A percentile compares a stretch with the other conserved stretches of the same genome.
Evolutionary conservation across 1,140 invertebrate species (phyloP).

Genomic region (Drosophila melanica): DNA sequence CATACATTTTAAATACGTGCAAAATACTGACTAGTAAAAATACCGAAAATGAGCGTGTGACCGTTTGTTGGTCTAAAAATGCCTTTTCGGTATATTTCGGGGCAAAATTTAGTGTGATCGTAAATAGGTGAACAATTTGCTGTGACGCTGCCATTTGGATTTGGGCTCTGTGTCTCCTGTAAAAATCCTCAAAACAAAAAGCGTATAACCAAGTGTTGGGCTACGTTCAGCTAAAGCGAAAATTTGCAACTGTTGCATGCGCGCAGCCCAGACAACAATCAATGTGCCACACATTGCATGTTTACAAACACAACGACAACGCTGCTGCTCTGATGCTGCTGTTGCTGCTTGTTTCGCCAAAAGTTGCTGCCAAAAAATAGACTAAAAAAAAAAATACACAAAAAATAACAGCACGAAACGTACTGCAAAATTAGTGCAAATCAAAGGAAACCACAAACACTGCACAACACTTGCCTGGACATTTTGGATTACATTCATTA

Average conservation of each 20-base stretch:
- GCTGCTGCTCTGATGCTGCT: constrained; percentile 15
- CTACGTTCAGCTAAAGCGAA: constrained; percentile 13
- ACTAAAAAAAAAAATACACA: constrained; percentile 22
- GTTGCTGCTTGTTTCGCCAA: constrained; percentile 42
- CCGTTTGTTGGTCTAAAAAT: constrained; percentile 3
- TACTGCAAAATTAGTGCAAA: constrained; percentile 13
- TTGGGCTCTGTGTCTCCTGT: constrained; percentile 37
- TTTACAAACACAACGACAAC: constrained; percentile 52
- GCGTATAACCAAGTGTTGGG: constrained; percentile 16
- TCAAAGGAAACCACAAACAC: neutral
- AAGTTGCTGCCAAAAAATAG: constrained; percentile 35
- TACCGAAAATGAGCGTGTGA: constrained; percentile 20
- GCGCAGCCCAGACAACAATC: constrained; percentile 39
- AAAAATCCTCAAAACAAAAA: constrained; percentile 42
- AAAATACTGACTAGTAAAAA: constrained; percentile 9
- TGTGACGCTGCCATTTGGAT: constrained; percentile 56
- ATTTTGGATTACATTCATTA: neutral
- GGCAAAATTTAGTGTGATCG: constrained; percentile 51
- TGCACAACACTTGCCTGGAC: constrained; percentile 8
- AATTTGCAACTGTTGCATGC: constrained; percentile 45
- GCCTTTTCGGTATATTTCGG: constrained; percentile 31
- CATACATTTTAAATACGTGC: neutral
- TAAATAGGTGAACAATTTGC: constrained; percentile 52
- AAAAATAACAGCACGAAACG: constrained; percentile 4
- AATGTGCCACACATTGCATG: constrained; percentile 55